Evolutionary conservation across 2,797 vertebrate species (phyloP), one percentile per base, ranked within the genome.

Genomic region (Hapalemur alaotrensis): DNA sequence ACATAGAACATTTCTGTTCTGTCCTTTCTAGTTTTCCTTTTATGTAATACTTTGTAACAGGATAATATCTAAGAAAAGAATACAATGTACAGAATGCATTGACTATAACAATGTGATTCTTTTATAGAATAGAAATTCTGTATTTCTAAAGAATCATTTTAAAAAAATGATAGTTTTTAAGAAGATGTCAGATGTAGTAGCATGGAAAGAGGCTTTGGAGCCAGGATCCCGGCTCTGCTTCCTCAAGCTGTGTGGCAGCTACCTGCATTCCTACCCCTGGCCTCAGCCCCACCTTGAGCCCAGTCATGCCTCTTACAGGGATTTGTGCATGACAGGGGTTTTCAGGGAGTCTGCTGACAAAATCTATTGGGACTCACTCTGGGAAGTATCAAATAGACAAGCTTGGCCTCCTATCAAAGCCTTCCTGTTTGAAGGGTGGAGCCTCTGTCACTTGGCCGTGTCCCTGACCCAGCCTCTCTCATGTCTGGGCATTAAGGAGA

Each of bases 331-430:
- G 38, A 72, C 2, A 22, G 61, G 20, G 4, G 2, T 89, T 67
- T 89, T 83, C 63, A 83, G 63, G 76, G 59, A 75, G 30, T 43
- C 50, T 52, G n/a, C 61, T 93, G 50, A 52, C 2, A 52, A 89
- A 38, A 25, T 35, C 50, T 72, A 9, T 7, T 48, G 41, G 32
- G 41, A 61, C 1, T 48, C 50, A 92, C 57, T 76, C 76, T 94
- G 92, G 32, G 22, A 72, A 95, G 46, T 32, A 35, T 87, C 80
- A 46, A 46, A 28, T 4, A 81, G 93, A 92, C 28, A 89, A 54
- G 14, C 25, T 9, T 43, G 83, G 32, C n/a, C n/a, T 41, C 72
- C 12, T 23, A 65, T 41, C 52, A 72, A 83, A 84, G 57, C 23
- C 73, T 80, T 32, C 41, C 28, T 43, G 50, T 87, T 43, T 59